Conservation (phyloP, 2,888 invertebrate genomes). For the Tricholauxania praeusta region DNA sequence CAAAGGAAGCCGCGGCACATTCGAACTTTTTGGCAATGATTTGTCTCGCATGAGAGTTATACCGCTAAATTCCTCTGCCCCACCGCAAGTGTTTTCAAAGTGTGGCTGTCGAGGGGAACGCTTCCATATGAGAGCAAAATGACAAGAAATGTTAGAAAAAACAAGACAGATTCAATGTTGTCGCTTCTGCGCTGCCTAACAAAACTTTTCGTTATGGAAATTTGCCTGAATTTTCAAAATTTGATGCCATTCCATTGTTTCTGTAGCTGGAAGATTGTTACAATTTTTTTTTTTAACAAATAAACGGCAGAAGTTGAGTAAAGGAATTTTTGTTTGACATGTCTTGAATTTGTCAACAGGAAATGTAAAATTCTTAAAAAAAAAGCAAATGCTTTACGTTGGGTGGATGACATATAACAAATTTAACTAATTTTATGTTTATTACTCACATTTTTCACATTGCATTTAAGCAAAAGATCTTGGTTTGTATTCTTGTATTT, state of each 20-base stretch:
- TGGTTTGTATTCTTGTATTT: no score
- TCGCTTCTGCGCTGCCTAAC: background rate
- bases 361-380: background rate
- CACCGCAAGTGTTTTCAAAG: no score
- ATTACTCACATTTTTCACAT: no score
- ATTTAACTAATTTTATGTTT: no score
- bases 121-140: background rate
- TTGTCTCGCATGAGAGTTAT: background rate
- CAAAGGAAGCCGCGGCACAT: conserved; percentile 9
- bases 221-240: background rate
- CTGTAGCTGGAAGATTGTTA: no score
- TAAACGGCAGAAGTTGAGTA: no score
- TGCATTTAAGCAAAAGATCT: no score
- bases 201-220: background rate
- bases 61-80: background rate
- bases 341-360: background rate
- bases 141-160: background rate
- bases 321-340: conserved; percentile 10
- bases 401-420: no score
- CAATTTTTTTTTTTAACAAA: no score
- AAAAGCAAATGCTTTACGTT: background rate
- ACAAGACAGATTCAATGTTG: background rate
- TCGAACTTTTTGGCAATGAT: background rate
- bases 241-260: background rate
- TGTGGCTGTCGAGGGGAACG: background rate